Conservation (phyloP, 1,140 invertebrate genomes). For the Arctopsyche grandis region DNA sequence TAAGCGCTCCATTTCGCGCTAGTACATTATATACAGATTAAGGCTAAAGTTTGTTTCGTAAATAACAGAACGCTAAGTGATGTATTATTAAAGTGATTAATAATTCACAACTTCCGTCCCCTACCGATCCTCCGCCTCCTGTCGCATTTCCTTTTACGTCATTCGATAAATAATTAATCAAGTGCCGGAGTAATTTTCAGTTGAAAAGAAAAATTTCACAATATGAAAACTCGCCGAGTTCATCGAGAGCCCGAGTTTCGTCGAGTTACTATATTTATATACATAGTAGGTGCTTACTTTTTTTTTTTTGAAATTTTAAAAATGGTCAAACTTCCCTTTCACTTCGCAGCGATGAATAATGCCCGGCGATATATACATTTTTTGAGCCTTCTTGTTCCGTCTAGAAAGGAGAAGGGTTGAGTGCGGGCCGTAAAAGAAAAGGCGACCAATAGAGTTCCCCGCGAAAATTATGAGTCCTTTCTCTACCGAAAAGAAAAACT, state of each 20-base stretch:
- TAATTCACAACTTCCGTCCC: background rate
- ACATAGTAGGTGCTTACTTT: too few relatives aligned
- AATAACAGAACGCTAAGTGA: background rate
- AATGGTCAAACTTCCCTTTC: background rate
- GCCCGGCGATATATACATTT: background rate
- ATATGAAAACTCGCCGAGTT: background rate
- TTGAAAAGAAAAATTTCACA: conserved; percentile 22
- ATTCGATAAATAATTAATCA: conserved; percentile 28
- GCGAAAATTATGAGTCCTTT: conserved; percentile 3
- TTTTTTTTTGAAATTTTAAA: too few relatives aligned
- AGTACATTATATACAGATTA: background rate
- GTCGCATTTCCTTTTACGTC: conserved; percentile 6
- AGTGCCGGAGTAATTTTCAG: conserved; percentile 10
- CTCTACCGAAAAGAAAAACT: background rate
- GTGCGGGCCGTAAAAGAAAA: background rate
- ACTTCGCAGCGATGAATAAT: background rate
- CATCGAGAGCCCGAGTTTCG: too few relatives aligned
- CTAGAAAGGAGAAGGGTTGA: background rate
- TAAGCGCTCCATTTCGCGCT: too few relatives aligned
- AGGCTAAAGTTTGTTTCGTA: background rate
- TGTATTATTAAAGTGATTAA: conserved; percentile 12
- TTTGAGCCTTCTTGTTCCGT: background rate
- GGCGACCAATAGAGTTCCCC: background rate
- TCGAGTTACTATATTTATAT: too few relatives aligned
- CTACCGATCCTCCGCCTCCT: background rate